These are phyloP conservation scores for Taeniopygia guttata DNA, from an alignment of 2,797 vertebrate species.

Conservation along the genomic window DNA sequence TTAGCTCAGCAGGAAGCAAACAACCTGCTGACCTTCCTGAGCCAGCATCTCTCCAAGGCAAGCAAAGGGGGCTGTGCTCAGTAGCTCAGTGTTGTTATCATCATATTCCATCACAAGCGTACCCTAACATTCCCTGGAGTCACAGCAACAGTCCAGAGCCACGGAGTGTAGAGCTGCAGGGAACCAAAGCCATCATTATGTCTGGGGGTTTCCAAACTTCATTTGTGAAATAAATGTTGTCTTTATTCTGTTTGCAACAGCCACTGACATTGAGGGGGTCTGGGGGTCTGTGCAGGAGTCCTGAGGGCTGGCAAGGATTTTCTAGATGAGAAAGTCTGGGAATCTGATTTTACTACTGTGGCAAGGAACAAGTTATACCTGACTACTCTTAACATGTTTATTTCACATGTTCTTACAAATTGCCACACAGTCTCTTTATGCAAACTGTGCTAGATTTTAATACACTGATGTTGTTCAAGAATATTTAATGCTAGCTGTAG, in stretches of 20 bases:
- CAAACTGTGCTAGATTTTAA: background rate
- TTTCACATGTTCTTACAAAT: background rate
- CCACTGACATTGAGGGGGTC: background rate
- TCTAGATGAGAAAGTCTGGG: background rate
- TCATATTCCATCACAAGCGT: background rate
- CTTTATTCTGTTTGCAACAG: background rate
- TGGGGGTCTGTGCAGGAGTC: background rate
- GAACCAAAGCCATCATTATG: background rate
- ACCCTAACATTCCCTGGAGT: background rate
- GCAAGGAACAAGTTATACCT: background rate
- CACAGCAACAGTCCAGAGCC: background rate
- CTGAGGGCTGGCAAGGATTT: background rate
- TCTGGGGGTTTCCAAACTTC: background rate
- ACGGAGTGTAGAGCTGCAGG: background rate
- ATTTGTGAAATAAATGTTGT: rapidly evolving
- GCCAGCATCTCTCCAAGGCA: background rate
- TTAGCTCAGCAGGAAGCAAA: conserved; percentile 42
- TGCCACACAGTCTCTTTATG: background rate
- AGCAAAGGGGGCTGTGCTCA: background rate
- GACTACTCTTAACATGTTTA: background rate
- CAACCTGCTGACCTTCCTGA: conserved; percentile 41
- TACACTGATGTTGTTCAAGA: background rate
- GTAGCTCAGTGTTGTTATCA: background rate
- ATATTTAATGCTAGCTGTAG: background rate
- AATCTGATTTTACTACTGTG: background rate